Evolutionary conservation across 92 coral and sea anemone genomes (phyloP), one percentile per base, ranked within the genome.

Genomic region (Phymanthus crucifer): DNA sequence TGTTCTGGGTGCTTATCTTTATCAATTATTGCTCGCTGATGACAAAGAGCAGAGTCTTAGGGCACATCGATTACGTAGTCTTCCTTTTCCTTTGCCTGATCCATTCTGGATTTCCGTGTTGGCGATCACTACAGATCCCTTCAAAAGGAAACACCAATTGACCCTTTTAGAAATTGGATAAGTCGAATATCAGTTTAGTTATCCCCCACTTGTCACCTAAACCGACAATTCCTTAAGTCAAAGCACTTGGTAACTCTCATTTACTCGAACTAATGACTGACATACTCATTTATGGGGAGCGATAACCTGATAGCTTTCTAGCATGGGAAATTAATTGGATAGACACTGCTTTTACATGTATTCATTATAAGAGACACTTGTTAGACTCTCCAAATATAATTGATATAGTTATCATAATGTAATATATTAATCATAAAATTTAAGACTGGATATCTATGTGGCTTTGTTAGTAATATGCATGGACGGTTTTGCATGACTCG

Each of bases 121-220:
- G 27, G 64, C 11, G 64, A 54, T 29, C 64, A 54, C 64, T 54
- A 54, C 27, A 54, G 2, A 50, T 54, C 11, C 64, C 64, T 54
- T 21, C 64, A 24, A 54, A 54, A 29, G 64, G 64, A 54, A 54
- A 24, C 64, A 54, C 64, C 64, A 54, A 54, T 54, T 54, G 64
- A 54, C 64, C 64, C 64, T 54, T 54, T 21, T 54, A 54, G n/a
- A 24, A 54, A n/a, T 5, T 54, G 64, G 64, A 54, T 54, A 54
- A 54, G 64, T 54, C 27, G 27, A 29, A 54, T 54, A 54, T 54
- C 64, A 54, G 24, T 54, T 54, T 54, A 54, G 31, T 54, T 19
- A 54, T 54, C 64, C 64, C 27, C 64, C 27, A 54, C 64, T 54
- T 54, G 64, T 54, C 64, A 24, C 64, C 64, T 54, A 54, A 54